phyloP scores from a whole-genome alignment of 2,113 vertebrate genomes.

The Myotis davidii region DNA sequence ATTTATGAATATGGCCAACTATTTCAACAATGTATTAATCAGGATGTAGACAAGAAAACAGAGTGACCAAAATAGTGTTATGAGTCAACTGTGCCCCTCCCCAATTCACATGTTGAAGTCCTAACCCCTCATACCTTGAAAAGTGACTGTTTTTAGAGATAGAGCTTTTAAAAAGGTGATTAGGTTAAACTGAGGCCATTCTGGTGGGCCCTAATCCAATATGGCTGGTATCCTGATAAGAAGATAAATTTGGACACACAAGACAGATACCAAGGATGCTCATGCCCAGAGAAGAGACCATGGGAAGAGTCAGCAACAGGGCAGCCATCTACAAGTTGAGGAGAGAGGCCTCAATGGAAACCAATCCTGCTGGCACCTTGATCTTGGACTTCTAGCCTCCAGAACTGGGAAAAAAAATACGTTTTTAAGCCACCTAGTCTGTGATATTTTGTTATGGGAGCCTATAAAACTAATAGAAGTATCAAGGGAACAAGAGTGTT shows the following conservation, averaged over 20 bases:
- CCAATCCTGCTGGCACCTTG: background rate
- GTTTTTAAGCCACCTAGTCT: background rate
- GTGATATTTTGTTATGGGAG: background rate
- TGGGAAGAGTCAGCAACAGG: background rate
- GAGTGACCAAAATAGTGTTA: background rate
- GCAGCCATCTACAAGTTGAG: background rate
- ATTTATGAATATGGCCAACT: background rate
- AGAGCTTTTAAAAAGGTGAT: background rate
- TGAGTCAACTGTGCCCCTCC: background rate
- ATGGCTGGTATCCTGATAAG: background rate
- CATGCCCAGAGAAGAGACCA: background rate
- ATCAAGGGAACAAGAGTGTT: background rate
- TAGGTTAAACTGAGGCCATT: background rate
- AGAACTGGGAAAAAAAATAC: background rate
- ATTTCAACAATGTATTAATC: background rate
- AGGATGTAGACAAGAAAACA: background rate
- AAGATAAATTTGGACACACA: background rate
- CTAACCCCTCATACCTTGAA: background rate
- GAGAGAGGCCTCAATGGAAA: background rate
- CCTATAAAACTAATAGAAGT: background rate
- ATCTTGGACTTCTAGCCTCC: background rate
- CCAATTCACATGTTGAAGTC: background rate
- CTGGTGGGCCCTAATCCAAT: background rate
- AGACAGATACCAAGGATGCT: background rate
- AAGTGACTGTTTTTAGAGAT: background rate